Base-by-base conservation (phyloP, 2,113 vertebrate genomes). In the Mus spicilegus region DNA sequence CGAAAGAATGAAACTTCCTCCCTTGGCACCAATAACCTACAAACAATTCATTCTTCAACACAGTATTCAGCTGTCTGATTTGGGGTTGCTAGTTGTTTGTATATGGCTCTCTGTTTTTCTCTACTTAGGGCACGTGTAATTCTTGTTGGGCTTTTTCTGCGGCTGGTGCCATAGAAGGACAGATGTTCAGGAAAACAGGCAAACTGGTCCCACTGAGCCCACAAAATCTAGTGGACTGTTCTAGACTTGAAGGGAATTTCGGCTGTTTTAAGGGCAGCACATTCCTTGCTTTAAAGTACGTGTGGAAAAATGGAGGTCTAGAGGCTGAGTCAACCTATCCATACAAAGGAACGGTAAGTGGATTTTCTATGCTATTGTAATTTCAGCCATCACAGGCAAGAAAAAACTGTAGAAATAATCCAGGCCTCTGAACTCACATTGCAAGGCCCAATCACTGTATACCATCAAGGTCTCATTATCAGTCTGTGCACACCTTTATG, bases 191-290 rank as follows among this genome's bases (percentile, higher is more conserved):
- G 96, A 99, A 99, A 98, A 98, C 98, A 0, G 99, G 99, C 12
- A 98, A 63, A 33, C 98, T 99, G 94, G 98, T 99, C 87, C 99
- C 99, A 0, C 97, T 99, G 96, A 99, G 99, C 90, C 99, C 99
- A 67, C 99, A 99, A 98, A 99, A 99, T 97, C 98, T 99, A 91
- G 98, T 99, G 94, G 99, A 99, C 94, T 99, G 99, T 75, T 99
- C 99, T 72, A 92, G 90, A 24, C 95, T 24, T 85, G 99, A 99
- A 96, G 99, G 99, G 88, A 99, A 99, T 90, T 93, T 98, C 72
- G 99, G 99, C 75, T 99, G 99, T 95, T 98, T 96, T 11, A 99
- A 99, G 0, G 99, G n/a, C 98, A 99, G 12, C 20, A 99, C 99
- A 99, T 99, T 99, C 97, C 98, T 99, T 96, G 99, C 99, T 75